These are phyloP conservation scores for Malacoraja senta DNA, from an alignment of 2,797 vertebrate species.

Conservation along the genomic window DNA sequence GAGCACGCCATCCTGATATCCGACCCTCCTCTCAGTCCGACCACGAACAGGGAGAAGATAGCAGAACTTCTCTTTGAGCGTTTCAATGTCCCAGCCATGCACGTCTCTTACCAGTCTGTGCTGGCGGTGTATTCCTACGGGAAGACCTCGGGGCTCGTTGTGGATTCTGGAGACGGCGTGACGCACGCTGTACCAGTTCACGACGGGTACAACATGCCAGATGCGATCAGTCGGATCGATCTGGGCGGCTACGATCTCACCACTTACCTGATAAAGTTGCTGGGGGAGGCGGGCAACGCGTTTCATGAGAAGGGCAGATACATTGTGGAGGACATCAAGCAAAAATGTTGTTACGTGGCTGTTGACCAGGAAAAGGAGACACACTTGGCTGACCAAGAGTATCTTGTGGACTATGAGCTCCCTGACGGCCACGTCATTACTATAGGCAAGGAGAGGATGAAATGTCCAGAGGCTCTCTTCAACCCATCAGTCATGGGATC, in stretches of 20 bases:
- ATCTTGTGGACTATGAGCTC: slow-evolving; percentile 42
- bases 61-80: slow-evolving; percentile 50
- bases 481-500: slow-evolving; percentile 20
- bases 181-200: slow-evolving; percentile 48
- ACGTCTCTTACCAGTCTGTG: slow-evolving; percentile 47
- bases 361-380: slow-evolving; percentile 40
- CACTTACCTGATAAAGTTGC: slow-evolving; percentile 46
- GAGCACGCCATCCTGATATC: slow-evolving; percentile 53
- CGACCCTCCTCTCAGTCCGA: slow-evolving; percentile 48
- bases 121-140: slow-evolving; percentile 49
- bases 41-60: slow-evolving; percentile 50
- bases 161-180: slow-evolving; percentile 47
- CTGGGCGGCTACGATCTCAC: slow-evolving; percentile 50
- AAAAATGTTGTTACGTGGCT: slow-evolving; percentile 47
- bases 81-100: slow-evolving; percentile 43
- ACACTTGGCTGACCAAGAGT: slow-evolving; percentile 15
- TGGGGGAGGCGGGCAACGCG: slow-evolving; percentile 35
- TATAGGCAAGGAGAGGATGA: slow-evolving; percentile 18
- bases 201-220: slow-evolving; percentile 49
- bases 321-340: slow-evolving; percentile 46
- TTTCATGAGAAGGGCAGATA: slow-evolving; percentile 40
- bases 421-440: slow-evolving; percentile 44
- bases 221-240: slow-evolving; percentile 47
- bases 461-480: slow-evolving; percentile 45
- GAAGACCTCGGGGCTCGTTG: slow-evolving; percentile 48